Evolutionary conservation across 2,113 vertebrate species (phyloP).

Genomic region (Gallinago media): DNA sequence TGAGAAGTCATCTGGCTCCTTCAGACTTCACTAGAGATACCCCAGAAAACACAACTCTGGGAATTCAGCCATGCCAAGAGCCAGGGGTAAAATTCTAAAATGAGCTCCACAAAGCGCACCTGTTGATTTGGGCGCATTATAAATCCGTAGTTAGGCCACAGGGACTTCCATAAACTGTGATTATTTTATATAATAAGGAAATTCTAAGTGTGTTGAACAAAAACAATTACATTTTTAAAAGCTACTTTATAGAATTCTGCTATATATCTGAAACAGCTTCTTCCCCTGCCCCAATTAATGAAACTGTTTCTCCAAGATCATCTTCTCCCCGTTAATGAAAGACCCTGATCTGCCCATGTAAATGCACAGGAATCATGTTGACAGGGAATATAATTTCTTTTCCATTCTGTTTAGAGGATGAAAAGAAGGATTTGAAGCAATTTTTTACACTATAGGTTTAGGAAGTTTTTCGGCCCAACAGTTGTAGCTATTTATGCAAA

Average conservation of each 20-base stretch:
- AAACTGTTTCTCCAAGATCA: neutral
- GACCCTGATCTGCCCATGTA: neutral
- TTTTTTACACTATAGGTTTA: neutral
- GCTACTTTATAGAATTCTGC: neutral
- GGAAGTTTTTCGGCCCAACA: neutral
- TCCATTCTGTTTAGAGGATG: neutral
- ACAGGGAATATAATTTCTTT: neutral
- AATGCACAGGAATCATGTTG: neutral
- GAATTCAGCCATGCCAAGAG: constrained; percentile 21
- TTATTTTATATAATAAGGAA: constrained; percentile 27
- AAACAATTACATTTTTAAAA: neutral
- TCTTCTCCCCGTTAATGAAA: neutral
- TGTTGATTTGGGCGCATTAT: neutral
- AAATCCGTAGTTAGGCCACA: neutral
- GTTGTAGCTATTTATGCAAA: neutral
- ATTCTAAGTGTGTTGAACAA: neutral
- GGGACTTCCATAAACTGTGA: neutral
- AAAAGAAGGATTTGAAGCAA: neutral
- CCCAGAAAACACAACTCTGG: neutral
- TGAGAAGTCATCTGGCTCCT: constrained; percentile 41
- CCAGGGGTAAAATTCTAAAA: neutral
- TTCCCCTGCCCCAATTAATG: neutral
- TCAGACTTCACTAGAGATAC: neutral
- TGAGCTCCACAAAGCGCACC: constrained; percentile 13
- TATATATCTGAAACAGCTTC: neutral